Percentiles rank a stretch among this genome's conserved stretches.
These are phyloP conservation scores for Heterohyrax brucei DNA, from an alignment of 2,797 vertebrate species.

Conservation along the genomic window DNA sequence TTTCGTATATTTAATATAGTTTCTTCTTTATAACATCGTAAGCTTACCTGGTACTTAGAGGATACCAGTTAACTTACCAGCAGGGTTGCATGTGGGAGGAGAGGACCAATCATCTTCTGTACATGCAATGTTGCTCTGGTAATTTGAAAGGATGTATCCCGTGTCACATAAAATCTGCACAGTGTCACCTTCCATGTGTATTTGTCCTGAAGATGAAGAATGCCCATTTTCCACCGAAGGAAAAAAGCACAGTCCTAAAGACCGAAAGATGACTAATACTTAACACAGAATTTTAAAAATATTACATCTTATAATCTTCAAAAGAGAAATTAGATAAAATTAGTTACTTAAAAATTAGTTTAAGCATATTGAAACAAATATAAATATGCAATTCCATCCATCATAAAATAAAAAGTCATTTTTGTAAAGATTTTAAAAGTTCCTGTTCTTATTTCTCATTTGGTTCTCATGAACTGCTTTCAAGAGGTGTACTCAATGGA, in stretches of 20 bases:
- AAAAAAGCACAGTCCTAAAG: conserved; percentile 63
- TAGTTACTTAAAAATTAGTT: neutral
- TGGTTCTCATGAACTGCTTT: neutral
- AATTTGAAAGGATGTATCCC: too few relatives aligned
- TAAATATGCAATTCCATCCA: neutral
- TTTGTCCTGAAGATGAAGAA: neutral
- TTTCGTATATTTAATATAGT: too few relatives aligned
- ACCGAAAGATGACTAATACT: neutral
- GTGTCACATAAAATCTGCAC: too few relatives aligned
- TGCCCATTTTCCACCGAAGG: neutral
- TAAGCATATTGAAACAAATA: neutral
- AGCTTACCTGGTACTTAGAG: too few relatives aligned
- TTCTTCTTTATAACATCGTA: too few relatives aligned
- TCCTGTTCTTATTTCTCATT: neutral
- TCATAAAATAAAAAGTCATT: too few relatives aligned
- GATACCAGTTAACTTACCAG: too few relatives aligned
- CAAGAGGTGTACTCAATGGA: neutral
- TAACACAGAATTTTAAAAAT: neutral
- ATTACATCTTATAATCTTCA: neutral
- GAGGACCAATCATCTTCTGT: too few relatives aligned
- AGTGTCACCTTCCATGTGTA: too few relatives aligned
- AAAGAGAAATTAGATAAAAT: neutral
- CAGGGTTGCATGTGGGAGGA: too few relatives aligned
- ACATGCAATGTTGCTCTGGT: too few relatives aligned
- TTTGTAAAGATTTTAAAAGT: too few relatives aligned